Base-by-base conservation (phyloP, 2,797 vertebrate genomes). In the Manis pentadactyla region DNA sequence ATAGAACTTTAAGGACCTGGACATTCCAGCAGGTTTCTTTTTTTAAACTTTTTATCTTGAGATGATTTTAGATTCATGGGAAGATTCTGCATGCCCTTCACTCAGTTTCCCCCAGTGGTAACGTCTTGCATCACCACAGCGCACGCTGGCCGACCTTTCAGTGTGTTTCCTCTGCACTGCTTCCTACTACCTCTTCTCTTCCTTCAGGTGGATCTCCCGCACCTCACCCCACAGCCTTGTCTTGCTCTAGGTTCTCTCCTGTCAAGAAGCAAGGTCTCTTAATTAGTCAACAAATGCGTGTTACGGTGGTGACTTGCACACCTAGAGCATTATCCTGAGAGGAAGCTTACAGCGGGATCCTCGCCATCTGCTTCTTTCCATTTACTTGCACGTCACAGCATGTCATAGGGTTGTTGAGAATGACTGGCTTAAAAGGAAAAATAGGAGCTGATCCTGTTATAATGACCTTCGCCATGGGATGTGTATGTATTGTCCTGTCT, bases 311-410 rank as follows among this genome's bases (percentile, higher is more conserved):
- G 83, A 59, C 12, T 29, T 21, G 25, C 9, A 1, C 57, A 87
- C 61, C 3, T 15, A 1, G 19, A 39, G 37, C 21, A 0, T 21
- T 46, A 57, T 75, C 55, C 59, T 81, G 31, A 25, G 53, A 75
- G 46, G 51, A 19, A 57, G 81, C 46, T 53, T 10, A 1, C 42
- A 5, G 0, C 0, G 74, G 57, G 21, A 15, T 27, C 39, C 74
- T 55, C 27, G n/a, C 69, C 39, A 0, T 42, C 53, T 27, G 10
- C 25, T 6, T 19, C 46, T 61, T 15, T 4, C 19, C 0, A 0
- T 42, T 37, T 34, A 15, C 25, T 13, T 18, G 79, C 0, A 9
- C 17, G 2, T 31, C 63, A 4, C 2, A 0, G 69, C 7, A 6
- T 25, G 6, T 78, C 78, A 3, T 3, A 25, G 74, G 46, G 42